Evolutionary conservation across 2,113 vertebrate species (phyloP).

Genomic region (Dolichotis patagonum): DNA sequence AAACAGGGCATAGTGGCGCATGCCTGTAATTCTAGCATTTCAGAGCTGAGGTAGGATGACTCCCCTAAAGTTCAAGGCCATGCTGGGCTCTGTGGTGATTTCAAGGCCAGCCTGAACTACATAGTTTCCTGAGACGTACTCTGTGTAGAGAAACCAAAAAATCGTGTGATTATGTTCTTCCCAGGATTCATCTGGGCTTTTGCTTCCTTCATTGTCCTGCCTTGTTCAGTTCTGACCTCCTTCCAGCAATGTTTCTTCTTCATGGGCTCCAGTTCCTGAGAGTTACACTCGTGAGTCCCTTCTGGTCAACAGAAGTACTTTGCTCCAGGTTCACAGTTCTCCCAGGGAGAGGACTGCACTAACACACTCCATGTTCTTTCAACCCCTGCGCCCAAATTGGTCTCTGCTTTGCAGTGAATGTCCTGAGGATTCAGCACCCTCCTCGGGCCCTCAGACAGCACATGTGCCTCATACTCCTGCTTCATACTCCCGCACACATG

Average conservation of each 20-base stretch:
- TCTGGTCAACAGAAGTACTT: not conserved
- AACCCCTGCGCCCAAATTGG: not conserved
- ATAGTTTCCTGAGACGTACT: not conserved
- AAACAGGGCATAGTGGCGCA: not conserved
- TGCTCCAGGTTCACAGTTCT: not conserved
- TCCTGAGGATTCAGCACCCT: not conserved
- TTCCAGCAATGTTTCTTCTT: not conserved
- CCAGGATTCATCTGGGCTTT: not conserved
- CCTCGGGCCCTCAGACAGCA: rapidly evolving
- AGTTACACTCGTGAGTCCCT: not conserved
- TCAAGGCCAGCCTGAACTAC: not conserved
- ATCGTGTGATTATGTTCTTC: not conserved
- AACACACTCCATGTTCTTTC: not conserved
- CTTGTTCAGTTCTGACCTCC: not conserved
- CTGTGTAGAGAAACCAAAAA: not conserved
- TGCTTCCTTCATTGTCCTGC: not conserved
- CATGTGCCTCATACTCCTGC: not conserved
- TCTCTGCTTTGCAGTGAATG: not conserved
- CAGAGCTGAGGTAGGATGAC: not conserved
- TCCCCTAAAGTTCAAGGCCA: not conserved
- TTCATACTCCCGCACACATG: not conserved
- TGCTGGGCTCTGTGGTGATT: not conserved
- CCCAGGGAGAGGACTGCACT: not conserved
- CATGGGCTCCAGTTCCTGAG: not conserved
- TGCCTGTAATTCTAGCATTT: not conserved